These are phyloP conservation scores for Urophycis tenuis DNA, from an alignment of 2,797 vertebrate species.

Conservation along the genomic window DNA sequence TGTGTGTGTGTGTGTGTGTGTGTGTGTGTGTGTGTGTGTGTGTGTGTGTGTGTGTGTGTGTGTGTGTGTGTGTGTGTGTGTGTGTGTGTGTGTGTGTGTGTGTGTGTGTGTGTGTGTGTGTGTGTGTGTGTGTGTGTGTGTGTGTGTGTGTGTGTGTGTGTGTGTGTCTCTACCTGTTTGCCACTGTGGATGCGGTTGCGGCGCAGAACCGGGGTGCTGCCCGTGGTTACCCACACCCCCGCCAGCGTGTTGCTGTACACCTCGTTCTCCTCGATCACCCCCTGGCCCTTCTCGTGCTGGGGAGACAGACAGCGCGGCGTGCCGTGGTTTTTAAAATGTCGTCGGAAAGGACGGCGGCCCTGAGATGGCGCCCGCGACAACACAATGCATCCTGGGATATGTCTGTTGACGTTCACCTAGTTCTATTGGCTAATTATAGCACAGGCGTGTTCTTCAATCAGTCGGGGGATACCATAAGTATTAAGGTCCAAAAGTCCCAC, in stretches of 20 bases:
- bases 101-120: constrained; percentile 7
- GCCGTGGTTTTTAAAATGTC: not conserved
- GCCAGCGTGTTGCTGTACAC: constrained; percentile 99
- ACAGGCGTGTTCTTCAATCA: not conserved
- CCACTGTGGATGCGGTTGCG: constrained; percentile 99
- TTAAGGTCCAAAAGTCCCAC: not conserved
- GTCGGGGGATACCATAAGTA: not conserved
- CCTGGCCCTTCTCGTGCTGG: constrained; percentile 98
- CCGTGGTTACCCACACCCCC: constrained; percentile 98
- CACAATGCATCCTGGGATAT: no score
- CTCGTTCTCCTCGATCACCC: constrained; percentile 98
- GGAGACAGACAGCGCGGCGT: constrained; percentile 28
- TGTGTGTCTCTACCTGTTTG: constrained; percentile 83
- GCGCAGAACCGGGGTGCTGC: constrained; percentile 93
- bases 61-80: no score
- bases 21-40: not conserved
- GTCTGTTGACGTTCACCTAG: not conserved
- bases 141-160: not conserved
- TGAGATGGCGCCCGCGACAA: no score
- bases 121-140: not conserved
- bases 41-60: no score
- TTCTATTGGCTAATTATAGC: not conserved
- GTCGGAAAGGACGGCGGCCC: no score
- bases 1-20: not conserved
- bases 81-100: constrained; percentile 11